A percentile compares a stretch with the other conserved stretches of the same genome.
These are phyloP conservation scores for Aleiodes sp. DNA, from an alignment of 1,140 invertebrate genomes.

Conservation along the genomic window DNA sequence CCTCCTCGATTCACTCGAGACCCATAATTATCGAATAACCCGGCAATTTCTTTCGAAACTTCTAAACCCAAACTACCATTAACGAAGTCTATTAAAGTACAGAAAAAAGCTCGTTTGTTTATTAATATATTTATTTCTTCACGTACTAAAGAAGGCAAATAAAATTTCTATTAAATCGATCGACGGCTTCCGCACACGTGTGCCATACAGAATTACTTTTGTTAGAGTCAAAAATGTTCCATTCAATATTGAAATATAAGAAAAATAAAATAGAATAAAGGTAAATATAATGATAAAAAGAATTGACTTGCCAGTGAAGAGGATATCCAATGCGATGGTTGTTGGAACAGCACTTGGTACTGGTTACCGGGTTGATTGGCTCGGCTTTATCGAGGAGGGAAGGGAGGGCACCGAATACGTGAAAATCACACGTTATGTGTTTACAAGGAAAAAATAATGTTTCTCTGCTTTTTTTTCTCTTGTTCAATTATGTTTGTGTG, in stretches of 20 bases:
- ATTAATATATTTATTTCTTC: background rate
- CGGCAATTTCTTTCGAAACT: background rate
- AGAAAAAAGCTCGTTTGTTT: background rate
- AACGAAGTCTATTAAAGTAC: too few species aligned
- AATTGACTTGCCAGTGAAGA: constrained; percentile 37
- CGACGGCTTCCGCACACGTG: constrained; percentile 28
- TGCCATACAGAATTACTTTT: constrained; percentile 4
- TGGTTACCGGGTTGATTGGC: constrained; percentile 18
- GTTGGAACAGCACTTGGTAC: constrained; percentile 34
- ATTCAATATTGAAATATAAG: background rate
- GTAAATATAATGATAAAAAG: background rate
- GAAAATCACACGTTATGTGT: constrained; percentile 26
- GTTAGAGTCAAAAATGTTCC: too few species aligned
- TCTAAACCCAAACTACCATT: too few species aligned
- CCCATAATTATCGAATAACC: background rate
- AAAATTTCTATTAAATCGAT: constrained; percentile 19
- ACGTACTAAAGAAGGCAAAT: constrained; percentile 22
- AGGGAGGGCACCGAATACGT: constrained; percentile 25
- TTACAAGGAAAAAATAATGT: too few species aligned
- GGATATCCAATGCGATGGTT: constrained; percentile 35
- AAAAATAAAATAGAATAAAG: too few species aligned
- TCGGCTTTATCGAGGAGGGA: constrained; percentile 31
- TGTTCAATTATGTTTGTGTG: too few species aligned
- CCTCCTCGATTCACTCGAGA: background rate
- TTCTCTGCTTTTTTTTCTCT: too few species aligned